Conservation (phyloP, 1,140 invertebrate genomes). For the Lutraria rhynchaena region DNA sequence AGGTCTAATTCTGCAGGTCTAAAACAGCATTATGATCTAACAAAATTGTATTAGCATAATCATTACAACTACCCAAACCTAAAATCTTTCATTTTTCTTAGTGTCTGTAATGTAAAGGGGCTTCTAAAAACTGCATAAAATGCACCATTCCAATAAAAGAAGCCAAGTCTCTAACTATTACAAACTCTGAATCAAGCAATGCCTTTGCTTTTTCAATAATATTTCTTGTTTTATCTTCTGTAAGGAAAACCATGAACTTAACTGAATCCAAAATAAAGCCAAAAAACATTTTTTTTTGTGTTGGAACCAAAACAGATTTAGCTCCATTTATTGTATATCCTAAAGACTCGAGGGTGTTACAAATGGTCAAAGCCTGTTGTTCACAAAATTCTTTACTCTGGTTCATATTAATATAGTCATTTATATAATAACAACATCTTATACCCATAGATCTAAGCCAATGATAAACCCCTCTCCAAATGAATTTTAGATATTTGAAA, state of each 20-base stretch:
- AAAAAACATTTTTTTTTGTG: conserved; percentile 6
- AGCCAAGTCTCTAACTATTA: conserved; percentile 1
- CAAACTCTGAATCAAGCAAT: background rate
- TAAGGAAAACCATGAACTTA: conserved; percentile 10
- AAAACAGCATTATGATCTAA: background rate
- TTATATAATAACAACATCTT: conserved; percentile 13
- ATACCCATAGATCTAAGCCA: conserved; percentile 17
- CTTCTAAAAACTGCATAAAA: background rate
- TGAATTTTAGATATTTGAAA: conserved; percentile 57
- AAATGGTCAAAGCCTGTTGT: background rate
- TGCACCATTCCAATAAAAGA: conserved; percentile 16
- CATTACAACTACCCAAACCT: background rate
- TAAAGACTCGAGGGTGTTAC: conserved; percentile 1
- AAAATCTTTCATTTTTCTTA: background rate
- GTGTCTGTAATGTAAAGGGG: background rate
- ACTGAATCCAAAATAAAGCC: conserved; percentile 25
- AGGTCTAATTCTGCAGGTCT: background rate
- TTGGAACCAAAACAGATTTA: conserved; percentile 13
- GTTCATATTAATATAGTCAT: conserved; percentile 14
- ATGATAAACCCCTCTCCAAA: conserved; percentile 19
- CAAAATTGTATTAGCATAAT: conserved; percentile 1
- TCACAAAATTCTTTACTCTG: background rate
- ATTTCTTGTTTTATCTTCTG: conserved; percentile 3
- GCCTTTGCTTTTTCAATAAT: background rate
- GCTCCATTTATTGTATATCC: background rate